Evolutionary conservation across 2,888 invertebrate species (phyloP).

Genomic region (Xestia c-nigrum): DNA sequence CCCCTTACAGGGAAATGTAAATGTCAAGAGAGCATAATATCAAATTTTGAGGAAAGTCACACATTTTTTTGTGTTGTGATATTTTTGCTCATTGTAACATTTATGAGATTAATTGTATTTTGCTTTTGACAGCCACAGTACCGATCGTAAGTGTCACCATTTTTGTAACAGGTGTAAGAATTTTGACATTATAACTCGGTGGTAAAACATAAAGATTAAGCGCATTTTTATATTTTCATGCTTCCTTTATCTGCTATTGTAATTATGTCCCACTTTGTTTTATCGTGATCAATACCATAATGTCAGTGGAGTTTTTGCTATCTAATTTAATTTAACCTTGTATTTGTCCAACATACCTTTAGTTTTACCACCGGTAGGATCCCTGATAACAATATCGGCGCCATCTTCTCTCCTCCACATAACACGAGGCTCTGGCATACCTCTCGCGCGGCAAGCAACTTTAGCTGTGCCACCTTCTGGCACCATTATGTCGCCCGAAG

Average conservation of each 20-base stretch:
- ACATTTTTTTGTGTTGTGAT: slow-evolving; percentile 2
- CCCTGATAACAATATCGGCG: slow-evolving; percentile 94
- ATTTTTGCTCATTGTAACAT: slow-evolving; percentile 5
- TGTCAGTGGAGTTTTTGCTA: background rate
- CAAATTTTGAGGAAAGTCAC: slow-evolving; percentile 26
- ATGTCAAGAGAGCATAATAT: slow-evolving; percentile 28
- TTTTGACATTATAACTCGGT: background rate
- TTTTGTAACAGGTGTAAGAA: background rate
- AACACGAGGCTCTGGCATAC: slow-evolving; percentile 95
- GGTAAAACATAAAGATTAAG: background rate
- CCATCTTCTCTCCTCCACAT: slow-evolving; percentile 96
- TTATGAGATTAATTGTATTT: background rate
- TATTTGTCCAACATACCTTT: slow-evolving; percentile 84
- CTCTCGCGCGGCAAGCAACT: slow-evolving; percentile 93
- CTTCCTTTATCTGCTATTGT: background rate
- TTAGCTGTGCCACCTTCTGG: slow-evolving; percentile 95
- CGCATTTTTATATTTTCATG: background rate
- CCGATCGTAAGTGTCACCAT: too few relatives aligned
- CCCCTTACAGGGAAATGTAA: slow-evolving; percentile 33
- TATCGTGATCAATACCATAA: background rate
- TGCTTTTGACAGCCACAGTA: background rate
- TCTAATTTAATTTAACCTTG: background rate
- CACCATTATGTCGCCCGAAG: slow-evolving; percentile 97
- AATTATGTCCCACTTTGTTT: background rate
- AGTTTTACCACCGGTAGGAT: slow-evolving; percentile 92